Conservation (phyloP, 2,113 vertebrate genomes). For the Otocyon megalotis region DNA sequence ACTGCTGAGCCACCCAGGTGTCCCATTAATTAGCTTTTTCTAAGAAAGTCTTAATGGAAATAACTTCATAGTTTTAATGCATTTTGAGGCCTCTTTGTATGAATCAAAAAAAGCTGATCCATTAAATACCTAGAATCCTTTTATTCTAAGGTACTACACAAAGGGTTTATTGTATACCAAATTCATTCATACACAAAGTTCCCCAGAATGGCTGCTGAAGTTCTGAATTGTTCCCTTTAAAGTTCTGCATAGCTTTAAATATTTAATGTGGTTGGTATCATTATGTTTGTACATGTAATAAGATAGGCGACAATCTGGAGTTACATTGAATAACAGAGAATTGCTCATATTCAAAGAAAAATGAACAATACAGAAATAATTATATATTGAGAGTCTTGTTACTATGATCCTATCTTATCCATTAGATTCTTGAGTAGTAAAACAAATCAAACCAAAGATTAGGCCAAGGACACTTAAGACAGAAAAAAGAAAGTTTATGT, state of each 20-base stretch:
- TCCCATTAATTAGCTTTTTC: background rate
- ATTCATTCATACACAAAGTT: background rate
- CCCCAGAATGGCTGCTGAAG: background rate
- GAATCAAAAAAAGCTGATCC: background rate
- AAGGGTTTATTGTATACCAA: background rate
- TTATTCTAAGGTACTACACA: background rate
- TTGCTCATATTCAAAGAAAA: background rate
- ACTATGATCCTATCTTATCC: background rate
- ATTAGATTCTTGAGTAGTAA: background rate
- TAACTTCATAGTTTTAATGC: background rate
- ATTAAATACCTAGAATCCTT: background rate
- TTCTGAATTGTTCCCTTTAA: background rate
- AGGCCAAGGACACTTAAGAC: background rate
- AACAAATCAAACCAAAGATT: background rate
- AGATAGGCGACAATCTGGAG: background rate
- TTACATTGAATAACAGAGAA: background rate
- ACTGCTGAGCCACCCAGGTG: no score
- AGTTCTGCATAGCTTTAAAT: background rate
- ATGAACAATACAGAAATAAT: background rate
- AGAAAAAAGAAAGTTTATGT: background rate
- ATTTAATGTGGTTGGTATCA: background rate
- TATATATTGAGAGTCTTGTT: background rate
- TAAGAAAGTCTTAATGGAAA: background rate
- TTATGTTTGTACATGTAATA: background rate
- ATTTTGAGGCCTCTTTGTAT: background rate